Percentiles rank a stretch among this genome's conserved stretches.
phyloP scores from a whole-genome alignment of 2,797 vertebrate species.

The Ataeniobius toweri region DNA sequence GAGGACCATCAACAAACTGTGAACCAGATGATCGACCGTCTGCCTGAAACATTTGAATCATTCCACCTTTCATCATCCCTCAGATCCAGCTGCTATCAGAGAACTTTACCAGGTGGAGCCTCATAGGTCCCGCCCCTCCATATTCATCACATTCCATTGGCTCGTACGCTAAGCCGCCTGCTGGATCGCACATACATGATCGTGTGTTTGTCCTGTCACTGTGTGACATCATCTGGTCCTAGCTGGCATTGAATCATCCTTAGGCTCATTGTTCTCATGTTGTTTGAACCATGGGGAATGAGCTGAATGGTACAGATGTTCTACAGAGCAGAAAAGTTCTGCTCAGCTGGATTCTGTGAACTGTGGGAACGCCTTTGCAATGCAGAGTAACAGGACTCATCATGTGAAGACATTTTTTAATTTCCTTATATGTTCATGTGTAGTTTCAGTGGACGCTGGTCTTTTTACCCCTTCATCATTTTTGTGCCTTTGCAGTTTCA shows the following conservation, averaged over 20 bases:
- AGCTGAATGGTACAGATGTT: slow-evolving; percentile 50
- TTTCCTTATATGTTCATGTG: neutral
- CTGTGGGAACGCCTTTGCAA: too few species aligned
- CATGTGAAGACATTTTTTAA: neutral
- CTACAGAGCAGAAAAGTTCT: slow-evolving; percentile 39
- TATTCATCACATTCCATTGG: slow-evolving; percentile 84
- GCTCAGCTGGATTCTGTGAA: slow-evolving; percentile 28
- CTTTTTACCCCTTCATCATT: neutral
- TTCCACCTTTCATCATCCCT: slow-evolving; percentile 21
- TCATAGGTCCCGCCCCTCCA: slow-evolving; percentile 14
- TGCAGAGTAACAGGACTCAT: slow-evolving; percentile 5
- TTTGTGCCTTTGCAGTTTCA: neutral
- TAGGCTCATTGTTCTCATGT: slow-evolving; percentile 64
- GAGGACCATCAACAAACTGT: neutral
- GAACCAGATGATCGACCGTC: too few species aligned
- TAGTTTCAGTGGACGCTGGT: neutral
- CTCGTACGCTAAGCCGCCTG: slow-evolving; percentile 71
- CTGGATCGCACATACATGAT: slow-evolving; percentile 41
- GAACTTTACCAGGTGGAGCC: slow-evolving; percentile 57
- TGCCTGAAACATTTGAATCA: slow-evolving; percentile 1
- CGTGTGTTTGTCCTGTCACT: slow-evolving; percentile 86
- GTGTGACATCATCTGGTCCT: slow-evolving; percentile 87
- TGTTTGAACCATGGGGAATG: slow-evolving; percentile 80
- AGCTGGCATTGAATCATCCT: slow-evolving; percentile 76
- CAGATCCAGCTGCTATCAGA: slow-evolving; percentile 26